These are phyloP conservation scores for Coendou prehensilis DNA, from an alignment of 2,797 vertebrate genomes.

Conservation along the genomic window DNA sequence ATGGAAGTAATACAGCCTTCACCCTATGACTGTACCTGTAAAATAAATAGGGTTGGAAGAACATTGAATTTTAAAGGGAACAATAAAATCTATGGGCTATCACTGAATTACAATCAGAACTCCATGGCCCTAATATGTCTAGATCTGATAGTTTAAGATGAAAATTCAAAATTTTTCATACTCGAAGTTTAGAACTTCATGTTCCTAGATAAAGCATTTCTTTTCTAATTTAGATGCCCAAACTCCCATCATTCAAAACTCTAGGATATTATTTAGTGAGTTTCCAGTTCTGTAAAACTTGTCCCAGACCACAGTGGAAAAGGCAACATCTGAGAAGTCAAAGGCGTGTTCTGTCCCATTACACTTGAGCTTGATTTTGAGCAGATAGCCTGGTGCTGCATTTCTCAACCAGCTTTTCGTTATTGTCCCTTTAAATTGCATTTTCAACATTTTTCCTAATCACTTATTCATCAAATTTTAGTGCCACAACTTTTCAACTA, in stretches of 20 bases:
- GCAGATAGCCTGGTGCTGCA: no score
- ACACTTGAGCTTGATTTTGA: background rate
- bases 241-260: background rate
- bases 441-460: background rate
- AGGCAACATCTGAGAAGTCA: background rate
- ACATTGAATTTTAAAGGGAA: background rate
- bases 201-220: background rate
- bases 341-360: no score
- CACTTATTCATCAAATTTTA: background rate
- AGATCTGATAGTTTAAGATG: background rate
- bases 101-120: background rate
- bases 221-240: background rate
- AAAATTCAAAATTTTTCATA: slow-evolving; percentile 50
- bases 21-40: background rate
- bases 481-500: background rate
- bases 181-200: background rate
- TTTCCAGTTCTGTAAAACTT: background rate
- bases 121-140: background rate
- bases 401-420: background rate
- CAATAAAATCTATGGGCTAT: background rate
- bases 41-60: background rate
- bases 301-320: background rate
- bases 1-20: background rate
- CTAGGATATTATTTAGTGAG: background rate
- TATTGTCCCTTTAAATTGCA: background rate